A percentile compares a stretch with the other conserved stretches of the same genome.
phyloP scores from a whole-genome alignment of 2,113 vertebrate species.

The Caloenas nicobarica region DNA sequence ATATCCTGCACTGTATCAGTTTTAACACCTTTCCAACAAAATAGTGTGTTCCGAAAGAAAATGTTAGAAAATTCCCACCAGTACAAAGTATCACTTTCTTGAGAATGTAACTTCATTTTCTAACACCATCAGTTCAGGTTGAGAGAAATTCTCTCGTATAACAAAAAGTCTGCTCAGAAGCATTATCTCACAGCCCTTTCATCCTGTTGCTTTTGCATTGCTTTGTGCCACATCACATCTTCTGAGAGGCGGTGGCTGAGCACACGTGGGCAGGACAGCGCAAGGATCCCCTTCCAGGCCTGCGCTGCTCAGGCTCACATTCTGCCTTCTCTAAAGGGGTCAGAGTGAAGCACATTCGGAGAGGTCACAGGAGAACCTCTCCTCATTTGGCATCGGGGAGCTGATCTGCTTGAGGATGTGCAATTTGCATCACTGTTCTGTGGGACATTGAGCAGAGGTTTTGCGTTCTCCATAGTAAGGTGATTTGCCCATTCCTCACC shows the following conservation, averaged over 20 bases:
- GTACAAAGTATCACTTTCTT: background rate
- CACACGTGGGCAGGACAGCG: background rate
- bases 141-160: background rate
- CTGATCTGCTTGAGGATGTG: background rate
- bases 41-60: background rate
- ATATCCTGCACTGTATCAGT: background rate
- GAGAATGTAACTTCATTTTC: background rate
- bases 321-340: background rate
- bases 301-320: background rate
- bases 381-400: background rate
- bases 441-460: background rate
- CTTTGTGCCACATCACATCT: background rate
- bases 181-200: background rate
- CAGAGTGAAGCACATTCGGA: background rate
- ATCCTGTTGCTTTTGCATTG: background rate
- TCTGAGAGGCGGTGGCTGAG: background rate
- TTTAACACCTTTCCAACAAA: background rate
- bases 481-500: background rate
- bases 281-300: background rate
- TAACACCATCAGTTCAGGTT: background rate
- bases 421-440: background rate
- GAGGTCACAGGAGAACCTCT: background rate
- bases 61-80: background rate
- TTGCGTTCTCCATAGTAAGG: background rate
- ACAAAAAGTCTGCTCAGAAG: background rate